phyloP scores from a whole-genome alignment of 1,140 invertebrate genomes.

The Tetraneura akinire region DNA sequence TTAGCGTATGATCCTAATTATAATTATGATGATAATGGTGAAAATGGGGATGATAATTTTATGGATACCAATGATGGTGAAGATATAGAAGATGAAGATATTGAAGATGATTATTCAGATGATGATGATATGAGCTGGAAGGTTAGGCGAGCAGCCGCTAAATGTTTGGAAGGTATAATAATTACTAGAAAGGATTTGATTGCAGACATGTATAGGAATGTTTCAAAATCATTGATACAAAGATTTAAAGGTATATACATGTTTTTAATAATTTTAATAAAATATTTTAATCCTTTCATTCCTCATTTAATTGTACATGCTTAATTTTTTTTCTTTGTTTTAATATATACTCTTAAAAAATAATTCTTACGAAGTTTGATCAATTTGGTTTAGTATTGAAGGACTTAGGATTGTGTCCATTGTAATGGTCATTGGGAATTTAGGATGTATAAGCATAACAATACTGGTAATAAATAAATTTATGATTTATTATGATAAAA shows the following conservation, averaged over 20 bases:
- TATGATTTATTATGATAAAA: too few species aligned
- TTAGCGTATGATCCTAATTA: slow-evolving; percentile 99
- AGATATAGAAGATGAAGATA: slow-evolving; percentile 74
- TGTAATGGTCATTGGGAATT: too few species aligned
- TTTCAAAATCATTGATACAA: slow-evolving; percentile 86
- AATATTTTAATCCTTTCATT: too few species aligned
- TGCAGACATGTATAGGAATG: slow-evolving; percentile 82
- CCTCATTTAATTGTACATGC: too few species aligned
- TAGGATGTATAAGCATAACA: too few species aligned
- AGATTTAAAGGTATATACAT: slow-evolving; percentile 82
- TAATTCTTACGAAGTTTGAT: too few species aligned
- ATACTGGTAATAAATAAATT: too few species aligned
- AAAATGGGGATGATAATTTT: slow-evolving; percentile 66
- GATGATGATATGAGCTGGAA: slow-evolving; percentile 99
- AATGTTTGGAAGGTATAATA: slow-evolving; percentile 95
- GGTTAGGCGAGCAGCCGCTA: slow-evolving; percentile 88
- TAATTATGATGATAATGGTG: slow-evolving; percentile 88
- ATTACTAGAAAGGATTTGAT: slow-evolving; percentile 88
- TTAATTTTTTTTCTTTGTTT: too few species aligned
- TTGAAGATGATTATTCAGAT: slow-evolving; percentile 94
- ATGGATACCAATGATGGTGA: slow-evolving; percentile 73
- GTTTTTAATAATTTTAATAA: slow-evolving; percentile 8
- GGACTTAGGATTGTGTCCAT: too few species aligned
- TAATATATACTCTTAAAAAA: too few species aligned
- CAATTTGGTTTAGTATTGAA: too few species aligned